Evolutionary conservation across 2,888 invertebrate genomes (phyloP), one percentile per base, ranked within the genome.

Genomic region (Patella caerulea): DNA sequence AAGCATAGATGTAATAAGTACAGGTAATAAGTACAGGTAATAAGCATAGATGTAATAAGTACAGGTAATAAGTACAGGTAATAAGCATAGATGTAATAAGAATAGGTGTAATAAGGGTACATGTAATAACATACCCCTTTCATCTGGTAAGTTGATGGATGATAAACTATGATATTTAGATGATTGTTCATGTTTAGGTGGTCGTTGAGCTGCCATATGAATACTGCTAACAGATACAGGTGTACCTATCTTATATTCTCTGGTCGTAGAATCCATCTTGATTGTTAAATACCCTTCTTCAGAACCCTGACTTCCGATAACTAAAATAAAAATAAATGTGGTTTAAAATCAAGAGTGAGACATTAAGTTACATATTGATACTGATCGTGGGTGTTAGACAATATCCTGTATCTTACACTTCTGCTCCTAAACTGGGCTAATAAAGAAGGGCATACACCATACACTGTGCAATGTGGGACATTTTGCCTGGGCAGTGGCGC

Each of bases 211-310:
- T 53, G 77, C 72, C 65, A 72, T 52, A 17, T 74, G 19, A 52
- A 65, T 19, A 78, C 77, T 76, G 14, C 78, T 75, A 9, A 87
- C 59, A 45, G 80, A 85, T 24, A 90, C 83, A 14, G 90, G 89
- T n/a, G 90, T 87, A 29, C 90, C 91, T 75, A 91, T 89, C 24
- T 82, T 87, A 82, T 89, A 90, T 78, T 90, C 89, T 17, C 89
- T 83, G 2, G 89, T 90, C 11, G 76, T 70, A 11, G 79, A 76
- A 76, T 90, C 90, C 79, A 88, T 87, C 81, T 89, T 90, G 69
- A 91, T 89, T 77, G 87, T 88, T 75, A 88, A 83, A 75, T 83
- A 89, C 0, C 84, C 83, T 4, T 88, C 88, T 75, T 89, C 88
- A 12, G 83, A 81, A 5, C 59, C 65, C 15, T 34, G 45, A 24